These are phyloP conservation scores for Strix occidentalis DNA, from an alignment of 2,797 vertebrate species.

Conservation along the genomic window DNA sequence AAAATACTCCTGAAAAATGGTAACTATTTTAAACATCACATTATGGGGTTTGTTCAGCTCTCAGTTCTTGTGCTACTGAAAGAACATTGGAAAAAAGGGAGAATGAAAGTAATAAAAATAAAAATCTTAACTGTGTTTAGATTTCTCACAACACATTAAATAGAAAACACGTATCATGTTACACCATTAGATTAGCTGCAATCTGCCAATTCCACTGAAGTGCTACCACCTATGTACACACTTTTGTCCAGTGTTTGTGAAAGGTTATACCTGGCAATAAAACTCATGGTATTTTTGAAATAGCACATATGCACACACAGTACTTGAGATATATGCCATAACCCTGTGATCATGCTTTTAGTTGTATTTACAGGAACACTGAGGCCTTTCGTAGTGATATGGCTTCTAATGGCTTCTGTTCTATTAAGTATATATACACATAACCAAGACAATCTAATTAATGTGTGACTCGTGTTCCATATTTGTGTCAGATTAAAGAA, in stretches of 20 bases:
- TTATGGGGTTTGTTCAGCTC: background rate
- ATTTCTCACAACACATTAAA: constrained; percentile 21
- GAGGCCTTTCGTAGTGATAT: background rate
- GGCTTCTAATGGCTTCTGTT: background rate
- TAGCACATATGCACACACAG: background rate
- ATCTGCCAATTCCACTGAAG: background rate
- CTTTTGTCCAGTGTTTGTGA: background rate
- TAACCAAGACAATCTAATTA: background rate
- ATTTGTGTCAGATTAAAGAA: background rate
- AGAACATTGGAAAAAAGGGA: background rate
- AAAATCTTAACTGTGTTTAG: constrained; percentile 25
- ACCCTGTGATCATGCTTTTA: background rate
- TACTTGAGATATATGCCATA: background rate
- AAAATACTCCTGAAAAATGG: constrained; percentile 15
- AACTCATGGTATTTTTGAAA: background rate
- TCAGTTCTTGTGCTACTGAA: constrained; percentile 7
- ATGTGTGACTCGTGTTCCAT: background rate
- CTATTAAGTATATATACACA: background rate
- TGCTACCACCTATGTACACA: background rate
- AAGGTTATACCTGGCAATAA: background rate
- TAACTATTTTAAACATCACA: constrained; percentile 11
- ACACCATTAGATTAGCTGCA: constrained; percentile 10
- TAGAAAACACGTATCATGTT: background rate
- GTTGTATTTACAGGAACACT: background rate
- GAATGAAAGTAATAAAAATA: constrained; percentile 32